These are phyloP conservation scores for Pangasianodon gigas DNA, from an alignment of 2,113 vertebrate genomes.

Conservation along the genomic window DNA sequence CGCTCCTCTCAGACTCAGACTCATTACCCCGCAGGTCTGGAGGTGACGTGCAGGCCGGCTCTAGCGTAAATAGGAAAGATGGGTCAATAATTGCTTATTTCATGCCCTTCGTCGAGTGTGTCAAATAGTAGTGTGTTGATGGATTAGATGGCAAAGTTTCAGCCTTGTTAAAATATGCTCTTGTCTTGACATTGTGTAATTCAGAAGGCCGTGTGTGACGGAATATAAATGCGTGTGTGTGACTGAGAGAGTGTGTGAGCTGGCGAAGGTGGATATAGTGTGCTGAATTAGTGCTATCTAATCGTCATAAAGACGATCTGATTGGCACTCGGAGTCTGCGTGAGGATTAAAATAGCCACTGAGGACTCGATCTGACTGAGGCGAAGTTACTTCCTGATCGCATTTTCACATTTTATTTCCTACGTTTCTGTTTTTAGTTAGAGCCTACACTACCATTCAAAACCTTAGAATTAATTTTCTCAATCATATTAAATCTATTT, in stretches of 20 bases:
- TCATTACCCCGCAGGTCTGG: slow-evolving; percentile 17
- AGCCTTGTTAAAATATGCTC: slow-evolving; percentile 75
- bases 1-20: neutral
- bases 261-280: slow-evolving; percentile 69
- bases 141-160: slow-evolving; percentile 74
- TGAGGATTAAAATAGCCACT: slow-evolving; percentile 57
- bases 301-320: slow-evolving; percentile 76
- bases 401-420: no score
- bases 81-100: slow-evolving; percentile 84
- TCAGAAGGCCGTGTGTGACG: slow-evolving; percentile 58
- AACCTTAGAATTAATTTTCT: neutral
- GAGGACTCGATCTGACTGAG: neutral
- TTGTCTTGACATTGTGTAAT: slow-evolving; percentile 77
- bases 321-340: slow-evolving; percentile 67
- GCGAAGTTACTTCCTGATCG: neutral
- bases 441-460: neutral
- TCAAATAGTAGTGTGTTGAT: slow-evolving; percentile 76
- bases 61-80: slow-evolving; percentile 71
- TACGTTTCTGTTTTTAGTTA: neutral
- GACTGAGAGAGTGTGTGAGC: slow-evolving; percentile 54
- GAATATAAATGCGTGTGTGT: slow-evolving; percentile 12
- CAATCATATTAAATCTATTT: no score
- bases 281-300: slow-evolving; percentile 74
- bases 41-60: slow-evolving; percentile 32
- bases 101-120: slow-evolving; percentile 77